Evolutionary conservation across 2,888 invertebrate species (phyloP).

Genomic region (Saturnia japonica): DNA sequence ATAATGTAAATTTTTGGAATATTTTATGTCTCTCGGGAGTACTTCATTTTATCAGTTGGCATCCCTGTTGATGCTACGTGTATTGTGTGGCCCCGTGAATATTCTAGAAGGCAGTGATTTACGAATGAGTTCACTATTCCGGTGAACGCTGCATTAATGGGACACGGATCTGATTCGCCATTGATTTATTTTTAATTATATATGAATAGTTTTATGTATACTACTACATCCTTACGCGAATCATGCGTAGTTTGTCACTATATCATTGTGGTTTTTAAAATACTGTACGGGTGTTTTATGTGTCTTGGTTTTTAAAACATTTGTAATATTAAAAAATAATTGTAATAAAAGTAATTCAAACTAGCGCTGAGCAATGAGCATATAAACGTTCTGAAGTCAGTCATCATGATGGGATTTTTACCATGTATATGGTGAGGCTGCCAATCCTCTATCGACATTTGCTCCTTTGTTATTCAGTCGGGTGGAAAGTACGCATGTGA

Average conservation of each 20-base stretch:
- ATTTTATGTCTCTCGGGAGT: not conserved
- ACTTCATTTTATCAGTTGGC: not conserved
- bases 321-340: not conserved
- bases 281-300: not conserved
- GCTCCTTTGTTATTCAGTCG: not conserved
- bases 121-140: conserved; percentile 1
- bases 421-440: too few relatives aligned
- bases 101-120: conserved; percentile 9
- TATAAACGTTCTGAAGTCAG: too few relatives aligned
- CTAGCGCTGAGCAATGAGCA: too few relatives aligned
- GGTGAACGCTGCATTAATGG: conserved; percentile 23
- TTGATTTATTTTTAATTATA: not conserved
- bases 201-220: not conserved
- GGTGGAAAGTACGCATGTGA: too few relatives aligned
- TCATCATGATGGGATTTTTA: too few relatives aligned
- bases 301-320: not conserved
- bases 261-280: not conserved
- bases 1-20: not conserved
- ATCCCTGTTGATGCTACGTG: not conserved
- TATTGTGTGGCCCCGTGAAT: not conserved
- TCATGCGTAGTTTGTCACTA: not conserved
- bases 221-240: too few relatives aligned
- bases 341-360: too few relatives aligned
- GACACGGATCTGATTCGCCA: not conserved
- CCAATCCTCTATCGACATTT: too few relatives aligned